Conservation (phyloP, 2,797 vertebrate species). For the Sebastolobus altivelis region DNA sequence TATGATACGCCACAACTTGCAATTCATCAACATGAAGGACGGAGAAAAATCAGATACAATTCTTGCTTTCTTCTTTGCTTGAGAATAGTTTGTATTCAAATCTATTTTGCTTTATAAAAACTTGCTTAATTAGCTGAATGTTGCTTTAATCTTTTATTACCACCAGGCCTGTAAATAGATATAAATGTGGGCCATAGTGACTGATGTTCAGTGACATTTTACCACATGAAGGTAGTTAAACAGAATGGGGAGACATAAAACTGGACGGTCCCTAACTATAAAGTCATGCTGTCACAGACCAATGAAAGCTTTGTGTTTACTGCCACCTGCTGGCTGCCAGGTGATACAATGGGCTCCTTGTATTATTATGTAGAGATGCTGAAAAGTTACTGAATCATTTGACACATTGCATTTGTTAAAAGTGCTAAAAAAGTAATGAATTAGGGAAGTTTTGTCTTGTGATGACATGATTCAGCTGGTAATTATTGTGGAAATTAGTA, state of each 20-base stretch:
- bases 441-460: background rate
- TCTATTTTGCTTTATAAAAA: background rate
- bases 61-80: too few relatives aligned
- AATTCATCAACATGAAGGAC: too few relatives aligned
- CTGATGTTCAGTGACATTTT: background rate
- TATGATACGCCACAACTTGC: background rate
- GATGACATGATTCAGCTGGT: background rate
- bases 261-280: constrained; percentile 48
- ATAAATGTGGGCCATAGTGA: background rate
- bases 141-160: background rate
- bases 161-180: background rate
- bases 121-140: background rate
- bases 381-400: background rate
- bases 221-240: background rate
- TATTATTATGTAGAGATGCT: background rate
- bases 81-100: too few relatives aligned
- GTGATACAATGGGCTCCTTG: background rate
- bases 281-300: too few relatives aligned
- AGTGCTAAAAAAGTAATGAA: background rate
- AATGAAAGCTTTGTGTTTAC: constrained; percentile 51
- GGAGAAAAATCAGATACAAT: background rate
- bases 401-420: background rate
- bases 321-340: constrained; percentile 63
- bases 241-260: background rate
- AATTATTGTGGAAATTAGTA: background rate